These are phyloP conservation scores for Lates calcarifer DNA, from an alignment of 2,113 vertebrate genomes.

Conservation along the genomic window DNA sequence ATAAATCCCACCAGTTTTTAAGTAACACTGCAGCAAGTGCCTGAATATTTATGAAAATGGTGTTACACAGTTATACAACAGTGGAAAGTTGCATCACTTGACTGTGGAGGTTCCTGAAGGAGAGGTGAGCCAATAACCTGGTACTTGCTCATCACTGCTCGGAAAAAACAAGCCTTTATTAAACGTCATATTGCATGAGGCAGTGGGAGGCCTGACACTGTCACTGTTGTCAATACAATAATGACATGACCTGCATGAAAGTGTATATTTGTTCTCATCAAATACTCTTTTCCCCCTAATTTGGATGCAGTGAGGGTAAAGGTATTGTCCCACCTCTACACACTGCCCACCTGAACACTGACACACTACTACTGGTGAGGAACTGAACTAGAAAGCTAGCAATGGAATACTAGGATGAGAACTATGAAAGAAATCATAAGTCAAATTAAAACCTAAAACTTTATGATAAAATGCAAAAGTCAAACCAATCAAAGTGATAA, in stretches of 20 bases:
- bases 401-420: constrained; percentile 56
- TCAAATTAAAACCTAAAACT: constrained; percentile 39
- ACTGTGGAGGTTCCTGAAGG: constrained; percentile 29
- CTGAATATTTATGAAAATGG: neutral
- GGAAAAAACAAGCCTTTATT: neutral
- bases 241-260: neutral
- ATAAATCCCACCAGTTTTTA: neutral
- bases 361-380: constrained; percentile 77
- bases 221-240: neutral
- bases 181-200: neutral
- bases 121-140: constrained; percentile 48
- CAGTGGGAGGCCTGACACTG: neutral
- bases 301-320: constrained; percentile 22
- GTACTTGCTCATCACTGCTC: constrained; percentile 24
- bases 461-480: constrained; percentile 18
- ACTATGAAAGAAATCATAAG: constrained; percentile 16
- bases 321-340: constrained; percentile 62
- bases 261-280: neutral
- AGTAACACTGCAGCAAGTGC: neutral
- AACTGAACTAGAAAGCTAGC: constrained; percentile 80
- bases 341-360: constrained; percentile 63
- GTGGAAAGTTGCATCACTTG: constrained; percentile 39
- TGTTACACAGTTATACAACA: neutral
- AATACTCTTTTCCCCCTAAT: neutral
- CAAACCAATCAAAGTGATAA: constrained; percentile 59